These are phyloP conservation scores for Maconellicoccus hirsutus DNA, from an alignment of 1,140 invertebrate species.

Conservation along the genomic window DNA sequence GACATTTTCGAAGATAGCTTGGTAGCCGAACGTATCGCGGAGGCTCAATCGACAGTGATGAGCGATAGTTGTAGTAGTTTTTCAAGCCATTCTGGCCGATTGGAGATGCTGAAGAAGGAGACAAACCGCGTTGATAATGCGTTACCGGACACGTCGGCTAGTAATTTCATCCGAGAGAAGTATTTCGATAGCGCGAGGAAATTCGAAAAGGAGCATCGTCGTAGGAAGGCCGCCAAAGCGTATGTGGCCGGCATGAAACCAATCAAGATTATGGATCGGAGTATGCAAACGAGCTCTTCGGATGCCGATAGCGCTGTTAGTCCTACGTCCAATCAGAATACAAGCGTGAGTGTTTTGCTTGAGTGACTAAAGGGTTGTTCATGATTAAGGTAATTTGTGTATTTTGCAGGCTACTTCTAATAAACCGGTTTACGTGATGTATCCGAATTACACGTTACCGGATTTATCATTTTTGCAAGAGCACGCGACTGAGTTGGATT, in stretches of 20 bases:
- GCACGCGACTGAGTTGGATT: constrained; percentile 35
- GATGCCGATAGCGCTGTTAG: constrained; percentile 16
- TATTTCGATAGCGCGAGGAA: background rate
- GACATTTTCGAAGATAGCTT: constrained; percentile 9
- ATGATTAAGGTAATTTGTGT: constrained; percentile 2
- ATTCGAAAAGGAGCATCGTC: constrained; percentile 9
- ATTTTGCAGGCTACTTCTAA: constrained; percentile 35
- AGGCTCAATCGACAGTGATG: background rate
- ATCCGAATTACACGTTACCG: constrained; percentile 82
- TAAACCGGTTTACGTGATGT: constrained; percentile 73
- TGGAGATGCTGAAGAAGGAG: background rate
- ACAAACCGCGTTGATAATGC: background rate
- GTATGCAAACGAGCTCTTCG: constrained; percentile 53
- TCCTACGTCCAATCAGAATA: background rate
- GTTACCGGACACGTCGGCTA: background rate
- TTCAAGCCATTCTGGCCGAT: constrained; percentile 10
- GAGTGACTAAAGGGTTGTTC: background rate
- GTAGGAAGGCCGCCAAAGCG: background rate
- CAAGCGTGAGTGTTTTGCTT: background rate
- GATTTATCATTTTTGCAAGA: constrained; percentile 71
- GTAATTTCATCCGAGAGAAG: background rate
- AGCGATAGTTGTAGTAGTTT: constrained; percentile 17
- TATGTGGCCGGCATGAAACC: constrained; percentile 30
- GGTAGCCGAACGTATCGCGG: background rate
- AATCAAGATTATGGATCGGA: constrained; percentile 50